A percentile compares a stretch with the other conserved stretches of the same genome.
Conservation (phyloP, 2,888 invertebrate genomes). For the Stenichneumon culpator region DNA sequence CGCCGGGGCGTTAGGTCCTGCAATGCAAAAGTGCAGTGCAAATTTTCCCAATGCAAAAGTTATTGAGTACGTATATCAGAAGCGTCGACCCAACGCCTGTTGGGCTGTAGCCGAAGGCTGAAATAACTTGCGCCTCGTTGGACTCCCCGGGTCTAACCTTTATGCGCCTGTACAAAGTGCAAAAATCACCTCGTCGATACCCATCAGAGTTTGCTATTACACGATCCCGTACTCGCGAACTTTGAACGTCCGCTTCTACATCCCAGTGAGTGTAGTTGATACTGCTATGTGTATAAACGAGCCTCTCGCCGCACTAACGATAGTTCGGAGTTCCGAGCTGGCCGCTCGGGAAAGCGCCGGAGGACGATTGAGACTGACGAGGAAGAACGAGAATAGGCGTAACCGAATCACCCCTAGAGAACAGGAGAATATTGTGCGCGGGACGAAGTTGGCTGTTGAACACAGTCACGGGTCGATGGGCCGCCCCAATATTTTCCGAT, state of each 20-base stretch:
- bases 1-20: background rate
- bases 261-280: background rate
- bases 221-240: background rate
- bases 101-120: background rate
- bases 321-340: slow-evolving; percentile 29
- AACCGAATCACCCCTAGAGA: background rate
- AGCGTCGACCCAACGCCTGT: background rate
- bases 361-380: slow-evolving; percentile 11
- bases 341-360: background rate
- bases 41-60: no score
- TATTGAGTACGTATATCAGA: background rate
- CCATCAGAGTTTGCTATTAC: slow-evolving; percentile 10
- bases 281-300: slow-evolving; percentile 1
- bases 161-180: slow-evolving; percentile 7
- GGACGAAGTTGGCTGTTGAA: background rate
- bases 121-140: slow-evolving; percentile 13
- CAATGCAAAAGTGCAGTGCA: no score
- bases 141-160: background rate
- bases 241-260: slow-evolving; percentile 8
- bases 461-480: slow-evolving; percentile 21
- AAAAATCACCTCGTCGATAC: slow-evolving; percentile 10
- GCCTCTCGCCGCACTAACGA: slow-evolving; percentile 19
- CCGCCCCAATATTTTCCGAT: slow-evolving; percentile 22
- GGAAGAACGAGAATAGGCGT: slow-evolving; percentile 17
- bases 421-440: slow-evolving; percentile 2